phyloP scores from a whole-genome alignment of 2,797 vertebrate species.

The Zalophus californianus region DNA sequence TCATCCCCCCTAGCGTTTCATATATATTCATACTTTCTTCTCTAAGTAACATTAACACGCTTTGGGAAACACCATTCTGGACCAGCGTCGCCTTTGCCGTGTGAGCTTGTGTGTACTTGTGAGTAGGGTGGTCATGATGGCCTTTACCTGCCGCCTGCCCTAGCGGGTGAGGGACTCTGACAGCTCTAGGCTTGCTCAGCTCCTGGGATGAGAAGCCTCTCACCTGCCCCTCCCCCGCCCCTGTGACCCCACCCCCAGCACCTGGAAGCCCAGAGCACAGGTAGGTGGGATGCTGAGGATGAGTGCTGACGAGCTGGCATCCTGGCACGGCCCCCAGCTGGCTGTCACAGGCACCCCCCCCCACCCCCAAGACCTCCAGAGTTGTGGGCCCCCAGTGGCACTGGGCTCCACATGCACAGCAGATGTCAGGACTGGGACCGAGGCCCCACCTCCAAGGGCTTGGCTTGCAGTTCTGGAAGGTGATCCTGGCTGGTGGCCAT shows the following conservation, averaged over 20 bases:
- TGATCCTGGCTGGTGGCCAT: slow-evolving; percentile 30
- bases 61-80: background rate
- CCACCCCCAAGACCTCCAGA: slow-evolving; percentile 11
- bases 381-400: background rate
- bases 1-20: background rate
- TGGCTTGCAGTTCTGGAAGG: slow-evolving; percentile 67
- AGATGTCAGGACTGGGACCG: slow-evolving; percentile 21
- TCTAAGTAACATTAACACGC: background rate
- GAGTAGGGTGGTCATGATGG: background rate
- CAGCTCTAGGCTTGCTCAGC: background rate
- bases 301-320: background rate
- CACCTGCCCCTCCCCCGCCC: background rate
- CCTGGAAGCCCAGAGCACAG: background rate
- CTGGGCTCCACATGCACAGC: slow-evolving; percentile 25
- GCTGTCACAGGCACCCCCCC: background rate
- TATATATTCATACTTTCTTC: background rate
- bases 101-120: background rate
- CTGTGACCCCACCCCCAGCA: background rate
- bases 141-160: background rate
- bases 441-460: background rate
- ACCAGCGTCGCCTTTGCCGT: background rate
- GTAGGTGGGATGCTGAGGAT: background rate
- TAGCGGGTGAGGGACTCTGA: background rate
- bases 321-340: background rate
- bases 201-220: background rate